Evolutionary conservation across 2,113 vertebrate species (phyloP).

Genomic region (Xenopus borealis): DNA sequence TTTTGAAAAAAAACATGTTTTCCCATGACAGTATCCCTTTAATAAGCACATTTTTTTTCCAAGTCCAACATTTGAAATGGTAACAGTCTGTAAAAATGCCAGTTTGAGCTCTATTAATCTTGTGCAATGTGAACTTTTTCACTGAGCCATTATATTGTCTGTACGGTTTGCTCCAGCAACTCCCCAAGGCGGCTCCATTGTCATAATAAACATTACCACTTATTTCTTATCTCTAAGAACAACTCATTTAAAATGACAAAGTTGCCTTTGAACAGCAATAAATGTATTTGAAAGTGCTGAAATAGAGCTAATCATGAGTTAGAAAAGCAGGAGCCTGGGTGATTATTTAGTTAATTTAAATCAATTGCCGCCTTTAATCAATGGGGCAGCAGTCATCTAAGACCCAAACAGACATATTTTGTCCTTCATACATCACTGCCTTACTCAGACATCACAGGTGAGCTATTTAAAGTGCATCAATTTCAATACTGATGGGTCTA

Average conservation of each 20-base stretch:
- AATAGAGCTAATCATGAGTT: constrained; percentile 10
- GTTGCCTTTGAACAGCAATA: constrained; percentile 25
- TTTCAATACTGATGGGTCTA: constrained; percentile 37
- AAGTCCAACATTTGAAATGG: too few relatives aligned
- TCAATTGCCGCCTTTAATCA: constrained; percentile 53
- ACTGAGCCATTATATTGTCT: background rate
- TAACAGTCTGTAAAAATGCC: too few relatives aligned
- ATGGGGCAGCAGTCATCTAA: constrained; percentile 59
- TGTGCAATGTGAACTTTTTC: background rate
- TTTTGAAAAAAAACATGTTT: too few relatives aligned
- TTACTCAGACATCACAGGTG: constrained; percentile 43
- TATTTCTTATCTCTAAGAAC: constrained; percentile 1
- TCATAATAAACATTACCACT: too few relatives aligned
- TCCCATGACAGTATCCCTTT: too few relatives aligned
- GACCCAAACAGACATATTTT: constrained; percentile 34
- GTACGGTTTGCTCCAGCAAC: too few relatives aligned
- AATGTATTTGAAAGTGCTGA: constrained; percentile 1
- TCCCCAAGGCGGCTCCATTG: too few relatives aligned
- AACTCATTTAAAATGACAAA: constrained; percentile 12
- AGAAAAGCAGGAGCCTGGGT: constrained; percentile 44
- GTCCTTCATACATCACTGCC: constrained; percentile 60
- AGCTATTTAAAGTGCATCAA: constrained; percentile 38
- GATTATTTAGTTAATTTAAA: constrained; percentile 52
- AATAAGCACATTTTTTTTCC: too few relatives aligned
- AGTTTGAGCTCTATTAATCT: background rate